A percentile compares a stretch with the other conserved stretches of the same genome.
phyloP scores from a whole-genome alignment of 2,888 invertebrate species.

The Sceliomorpha sp. region DNA sequence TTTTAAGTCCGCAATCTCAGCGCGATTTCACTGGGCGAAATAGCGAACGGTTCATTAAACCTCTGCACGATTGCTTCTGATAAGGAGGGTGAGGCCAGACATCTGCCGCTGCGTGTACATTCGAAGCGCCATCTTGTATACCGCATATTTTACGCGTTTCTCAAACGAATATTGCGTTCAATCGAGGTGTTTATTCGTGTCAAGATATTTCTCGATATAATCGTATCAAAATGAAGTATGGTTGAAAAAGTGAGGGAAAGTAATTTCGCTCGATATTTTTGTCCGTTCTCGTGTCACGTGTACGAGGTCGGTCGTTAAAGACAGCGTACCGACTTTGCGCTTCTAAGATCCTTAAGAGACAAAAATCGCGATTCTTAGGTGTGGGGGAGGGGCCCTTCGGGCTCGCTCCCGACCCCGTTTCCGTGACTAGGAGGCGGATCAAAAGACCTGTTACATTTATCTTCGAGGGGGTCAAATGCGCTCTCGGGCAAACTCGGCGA shows the following conservation, averaged over 20 bases:
- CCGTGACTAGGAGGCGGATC: constrained; percentile 46
- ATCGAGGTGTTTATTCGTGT: too few relatives aligned
- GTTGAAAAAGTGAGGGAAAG: too few relatives aligned
- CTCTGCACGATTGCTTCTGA: constrained; percentile 6
- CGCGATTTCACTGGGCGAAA: constrained; percentile 15
- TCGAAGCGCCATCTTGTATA: too few relatives aligned
- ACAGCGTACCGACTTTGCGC: constrained; percentile 23
- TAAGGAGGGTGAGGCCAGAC: constrained; percentile 7
- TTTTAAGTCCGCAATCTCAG: constrained; percentile 26
- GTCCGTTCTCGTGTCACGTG: too few relatives aligned
- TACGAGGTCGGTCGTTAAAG: constrained; percentile 24
- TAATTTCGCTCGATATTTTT: too few relatives aligned
- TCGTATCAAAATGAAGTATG: too few relatives aligned
- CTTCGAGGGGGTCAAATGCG: constrained; percentile 68
- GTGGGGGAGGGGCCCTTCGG: constrained; percentile 10
- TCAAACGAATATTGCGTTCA: too few relatives aligned
- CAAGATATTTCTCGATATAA: too few relatives aligned
- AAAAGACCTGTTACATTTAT: constrained; percentile 73
- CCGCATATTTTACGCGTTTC: too few relatives aligned
- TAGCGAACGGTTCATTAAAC: constrained; percentile 27
- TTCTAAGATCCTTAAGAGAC: constrained; percentile 3
- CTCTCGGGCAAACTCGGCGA: constrained; percentile 65
- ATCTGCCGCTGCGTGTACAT: too few relatives aligned
- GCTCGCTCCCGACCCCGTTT: constrained; percentile 45
- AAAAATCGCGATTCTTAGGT: constrained; percentile 26